These are phyloP conservation scores for Lymantria dispar DNA, from an alignment of 2,888 invertebrate species.

Conservation along the genomic window DNA sequence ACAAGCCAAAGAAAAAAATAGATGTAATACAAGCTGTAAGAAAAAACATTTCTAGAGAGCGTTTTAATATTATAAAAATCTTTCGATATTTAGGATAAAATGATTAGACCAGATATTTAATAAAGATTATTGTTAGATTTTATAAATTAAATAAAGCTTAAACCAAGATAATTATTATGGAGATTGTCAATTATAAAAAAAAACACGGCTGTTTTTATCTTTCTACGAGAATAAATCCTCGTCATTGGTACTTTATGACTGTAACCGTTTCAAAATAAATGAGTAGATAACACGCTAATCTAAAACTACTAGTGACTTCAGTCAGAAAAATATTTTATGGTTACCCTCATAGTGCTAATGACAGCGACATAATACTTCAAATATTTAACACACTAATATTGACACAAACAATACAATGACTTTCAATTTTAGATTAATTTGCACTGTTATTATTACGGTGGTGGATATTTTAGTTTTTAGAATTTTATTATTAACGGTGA, in stretches of 20 bases:
- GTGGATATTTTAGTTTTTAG: slow-evolving; percentile 23
- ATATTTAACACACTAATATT: slow-evolving; percentile 10
- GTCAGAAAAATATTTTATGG: too few species aligned
- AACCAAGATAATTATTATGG: not conserved
- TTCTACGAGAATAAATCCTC: slow-evolving; percentile 6
- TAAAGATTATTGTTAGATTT: slow-evolving; percentile 13
- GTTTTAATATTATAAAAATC: slow-evolving; percentile 24
- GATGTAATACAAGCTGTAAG: slow-evolving; percentile 13
- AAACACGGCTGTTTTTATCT: slow-evolving; percentile 7
- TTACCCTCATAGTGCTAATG: slow-evolving; percentile 11
- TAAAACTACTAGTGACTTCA: too few species aligned
- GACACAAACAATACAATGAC: slow-evolving; percentile 11
- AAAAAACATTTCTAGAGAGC: slow-evolving; percentile 23
- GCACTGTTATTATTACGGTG: slow-evolving; percentile 18
- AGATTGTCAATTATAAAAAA: not conserved
- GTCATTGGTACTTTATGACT: slow-evolving; percentile 7
- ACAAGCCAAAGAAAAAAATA: slow-evolving; percentile 9
- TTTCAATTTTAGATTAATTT: slow-evolving; percentile 19
- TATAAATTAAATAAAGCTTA: slow-evolving; percentile 6
- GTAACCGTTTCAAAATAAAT: not conserved
- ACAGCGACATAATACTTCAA: slow-evolving; percentile 16
- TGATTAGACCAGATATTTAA: slow-evolving; percentile 14
- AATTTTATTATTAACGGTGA: slow-evolving; percentile 23
- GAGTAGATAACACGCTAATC: too few species aligned
- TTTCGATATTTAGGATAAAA: slow-evolving; percentile 31